A percentile compares a stretch with the other conserved stretches of the same genome.
Evolutionary conservation across 1,140 invertebrate species (phyloP).

Genomic region (Bombus waltoni): DNA sequence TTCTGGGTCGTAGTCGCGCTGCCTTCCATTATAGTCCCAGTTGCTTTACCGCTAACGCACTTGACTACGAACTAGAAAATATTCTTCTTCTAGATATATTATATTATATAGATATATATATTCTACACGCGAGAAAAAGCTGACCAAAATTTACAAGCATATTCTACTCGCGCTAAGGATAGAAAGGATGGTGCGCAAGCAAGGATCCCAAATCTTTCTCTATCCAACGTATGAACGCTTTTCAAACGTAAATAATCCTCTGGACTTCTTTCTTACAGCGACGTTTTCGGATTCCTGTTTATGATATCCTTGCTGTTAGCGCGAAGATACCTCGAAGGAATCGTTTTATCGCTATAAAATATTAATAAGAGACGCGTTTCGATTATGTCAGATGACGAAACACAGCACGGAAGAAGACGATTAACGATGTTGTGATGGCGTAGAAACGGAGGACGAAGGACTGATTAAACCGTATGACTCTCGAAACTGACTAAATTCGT

Average conservation of each 20-base stretch:
- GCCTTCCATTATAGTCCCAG: too few relatives aligned
- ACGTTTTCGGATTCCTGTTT: not conserved
- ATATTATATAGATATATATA: too few relatives aligned
- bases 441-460: not conserved
- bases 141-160: not conserved
- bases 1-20: too few relatives aligned
- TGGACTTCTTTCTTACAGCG: not conserved
- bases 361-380: too few relatives aligned
- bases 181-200: not conserved
- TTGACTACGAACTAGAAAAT: not conserved
- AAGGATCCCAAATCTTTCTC: not conserved
- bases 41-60: too few relatives aligned
- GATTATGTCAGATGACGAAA: not conserved
- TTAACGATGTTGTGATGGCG: not conserved
- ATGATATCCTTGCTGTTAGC: not conserved
- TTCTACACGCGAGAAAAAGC: too few relatives aligned
- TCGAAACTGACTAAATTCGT: conserved; percentile 24
- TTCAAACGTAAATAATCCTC: not conserved
- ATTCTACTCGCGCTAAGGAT: not conserved
- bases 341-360: not conserved
- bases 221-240: not conserved
- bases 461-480: conserved; percentile 7
- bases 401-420: too few relatives aligned
- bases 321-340: not conserved
- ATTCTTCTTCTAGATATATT: not conserved